Evolutionary conservation across 1,140 invertebrate genomes (phyloP).

Genomic region (Eupristina koningsbergeri): DNA sequence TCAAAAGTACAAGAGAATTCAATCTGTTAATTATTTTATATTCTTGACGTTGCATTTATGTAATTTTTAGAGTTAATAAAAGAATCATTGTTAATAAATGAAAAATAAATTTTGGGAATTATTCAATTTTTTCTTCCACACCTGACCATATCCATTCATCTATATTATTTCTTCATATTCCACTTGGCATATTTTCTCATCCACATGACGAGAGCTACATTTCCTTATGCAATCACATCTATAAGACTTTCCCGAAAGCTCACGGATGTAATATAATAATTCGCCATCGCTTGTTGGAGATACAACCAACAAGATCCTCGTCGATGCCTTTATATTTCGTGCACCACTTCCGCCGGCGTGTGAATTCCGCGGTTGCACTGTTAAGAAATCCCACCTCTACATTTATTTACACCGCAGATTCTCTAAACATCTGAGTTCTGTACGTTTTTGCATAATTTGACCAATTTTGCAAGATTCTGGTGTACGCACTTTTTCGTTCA

Average conservation of each 20-base stretch:
- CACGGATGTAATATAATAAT: slow-evolving; percentile 41
- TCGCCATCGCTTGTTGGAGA: background rate
- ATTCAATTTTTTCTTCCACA: slow-evolving; percentile 1
- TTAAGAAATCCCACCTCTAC: slow-evolving; percentile 43
- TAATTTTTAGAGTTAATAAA: too few species aligned
- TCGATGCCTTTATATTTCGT: slow-evolving; percentile 21
- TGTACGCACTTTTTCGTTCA: background rate
- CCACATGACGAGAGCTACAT: background rate
- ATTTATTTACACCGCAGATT: background rate
- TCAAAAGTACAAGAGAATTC: too few species aligned
- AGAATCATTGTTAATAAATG: too few species aligned
- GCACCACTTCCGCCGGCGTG: slow-evolving; percentile 19
- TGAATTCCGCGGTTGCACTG: background rate
- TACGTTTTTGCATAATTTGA: slow-evolving; percentile 43
- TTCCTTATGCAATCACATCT: slow-evolving; percentile 20
- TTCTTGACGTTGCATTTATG: too few species aligned
- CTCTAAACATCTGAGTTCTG: background rate
- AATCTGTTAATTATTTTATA: too few species aligned
- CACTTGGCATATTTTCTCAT: slow-evolving; percentile 5
- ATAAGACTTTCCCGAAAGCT: slow-evolving; percentile 1
- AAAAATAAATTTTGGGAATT: background rate
- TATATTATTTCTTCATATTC: slow-evolving; percentile 25
- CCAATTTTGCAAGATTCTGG: slow-evolving; percentile 24
- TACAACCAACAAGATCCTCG: slow-evolving; percentile 21
- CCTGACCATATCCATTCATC: background rate